Percentiles rank a stretch among this genome's conserved stretches.
These are phyloP conservation scores for Drymonia ruficornis DNA, from an alignment of 2,888 invertebrate species.

Conservation along the genomic window DNA sequence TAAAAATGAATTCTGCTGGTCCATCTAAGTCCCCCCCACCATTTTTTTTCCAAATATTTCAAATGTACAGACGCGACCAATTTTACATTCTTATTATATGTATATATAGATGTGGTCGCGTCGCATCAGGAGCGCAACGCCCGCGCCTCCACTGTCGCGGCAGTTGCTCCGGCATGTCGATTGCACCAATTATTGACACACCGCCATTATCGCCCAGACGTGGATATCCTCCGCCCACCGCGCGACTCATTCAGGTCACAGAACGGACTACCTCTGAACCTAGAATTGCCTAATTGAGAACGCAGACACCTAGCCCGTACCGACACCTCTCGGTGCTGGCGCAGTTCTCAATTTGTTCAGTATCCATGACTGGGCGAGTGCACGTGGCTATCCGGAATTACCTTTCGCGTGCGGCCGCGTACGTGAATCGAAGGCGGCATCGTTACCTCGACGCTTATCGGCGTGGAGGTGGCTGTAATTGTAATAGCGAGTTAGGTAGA, in stretches of 20 bases:
- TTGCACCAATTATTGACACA: conserved; percentile 46
- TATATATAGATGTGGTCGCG: conserved; percentile 14
- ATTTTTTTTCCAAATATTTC: no score
- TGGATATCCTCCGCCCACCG: conserved; percentile 44
- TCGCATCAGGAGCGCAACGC: conserved; percentile 14
- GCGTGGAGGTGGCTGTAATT: conserved; percentile 29
- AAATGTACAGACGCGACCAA: no score
- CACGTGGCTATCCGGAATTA: conserved; percentile 36
- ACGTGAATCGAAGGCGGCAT: conserved; percentile 24
- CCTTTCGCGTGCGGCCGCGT: conserved; percentile 22
- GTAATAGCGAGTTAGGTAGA: conserved; percentile 37
- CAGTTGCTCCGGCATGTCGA: conserved; percentile 33
- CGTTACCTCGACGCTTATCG: conserved; percentile 13
- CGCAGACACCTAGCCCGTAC: conserved; percentile 37
- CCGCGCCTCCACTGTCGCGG: not conserved
- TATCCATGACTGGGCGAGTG: conserved; percentile 33
- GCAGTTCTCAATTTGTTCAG: conserved; percentile 29
- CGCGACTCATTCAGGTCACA: conserved; percentile 17
- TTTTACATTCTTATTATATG: no score
- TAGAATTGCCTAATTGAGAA: conserved; percentile 50
- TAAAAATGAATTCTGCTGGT: no score
- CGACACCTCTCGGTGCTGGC: conserved; percentile 12
- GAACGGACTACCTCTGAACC: conserved; percentile 26
- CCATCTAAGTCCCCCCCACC: no score
- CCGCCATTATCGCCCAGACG: conserved; percentile 26